Conservation (phyloP, 2,113 vertebrate genomes). For the Thomomys bottae region DNA sequence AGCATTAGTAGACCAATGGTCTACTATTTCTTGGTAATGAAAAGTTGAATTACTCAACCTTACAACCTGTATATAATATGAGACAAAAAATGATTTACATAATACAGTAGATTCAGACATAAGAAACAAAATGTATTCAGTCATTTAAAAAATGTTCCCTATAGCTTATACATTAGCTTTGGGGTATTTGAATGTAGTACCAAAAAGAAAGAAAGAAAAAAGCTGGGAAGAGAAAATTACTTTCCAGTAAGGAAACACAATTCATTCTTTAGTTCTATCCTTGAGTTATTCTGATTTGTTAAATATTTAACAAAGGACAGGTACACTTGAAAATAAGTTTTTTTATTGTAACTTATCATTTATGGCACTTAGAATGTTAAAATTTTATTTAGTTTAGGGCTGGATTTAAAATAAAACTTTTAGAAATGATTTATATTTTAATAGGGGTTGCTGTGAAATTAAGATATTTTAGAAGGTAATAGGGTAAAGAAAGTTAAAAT, state of each 20-base stretch:
- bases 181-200: conserved; percentile 40
- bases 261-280: neutral
- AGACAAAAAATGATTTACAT: neutral
- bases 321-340: conserved; percentile 38
- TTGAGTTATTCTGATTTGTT: conserved; percentile 37
- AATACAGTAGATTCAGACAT: neutral
- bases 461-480: conserved; percentile 32
- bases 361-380: neutral
- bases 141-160: conserved; percentile 11
- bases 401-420: conserved; percentile 41
- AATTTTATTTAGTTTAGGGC: conserved; percentile 51
- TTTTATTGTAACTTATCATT: neutral
- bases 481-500: conserved; percentile 33
- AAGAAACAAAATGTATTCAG: conserved; percentile 25
- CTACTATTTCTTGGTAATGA: neutral
- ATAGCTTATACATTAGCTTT: neutral
- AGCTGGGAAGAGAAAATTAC: neutral
- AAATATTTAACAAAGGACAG: neutral
- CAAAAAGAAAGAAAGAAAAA: neutral
- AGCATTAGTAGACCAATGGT: neutral
- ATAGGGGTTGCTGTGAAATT: neutral
- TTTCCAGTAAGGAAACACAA: conserved; percentile 9
- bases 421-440: conserved; percentile 48
- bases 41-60: no score
- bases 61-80: neutral